These are phyloP conservation scores for Sesamia inferens DNA, from an alignment of 2,888 invertebrate genomes.

Conservation along the genomic window DNA sequence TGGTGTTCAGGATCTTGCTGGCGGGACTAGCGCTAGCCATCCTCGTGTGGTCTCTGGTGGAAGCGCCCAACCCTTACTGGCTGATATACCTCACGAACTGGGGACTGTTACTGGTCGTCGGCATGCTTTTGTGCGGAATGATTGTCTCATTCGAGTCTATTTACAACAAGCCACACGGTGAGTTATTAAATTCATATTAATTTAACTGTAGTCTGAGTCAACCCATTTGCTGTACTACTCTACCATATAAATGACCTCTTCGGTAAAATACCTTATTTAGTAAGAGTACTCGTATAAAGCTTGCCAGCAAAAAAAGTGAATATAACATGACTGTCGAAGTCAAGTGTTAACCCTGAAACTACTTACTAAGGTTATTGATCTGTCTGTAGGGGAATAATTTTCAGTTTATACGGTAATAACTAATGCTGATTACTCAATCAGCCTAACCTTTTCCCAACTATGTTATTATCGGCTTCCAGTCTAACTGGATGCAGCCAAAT, in stretches of 20 bases:
- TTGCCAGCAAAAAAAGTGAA: neutral
- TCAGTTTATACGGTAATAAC: no score
- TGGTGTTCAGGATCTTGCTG: constrained; percentile 76
- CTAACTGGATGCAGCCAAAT: no score
- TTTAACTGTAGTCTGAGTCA: neutral
- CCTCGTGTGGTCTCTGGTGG: constrained; percentile 78
- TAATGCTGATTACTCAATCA: no score
- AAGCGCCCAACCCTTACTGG: constrained; percentile 73
- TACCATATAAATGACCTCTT: neutral
- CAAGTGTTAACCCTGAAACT: neutral
- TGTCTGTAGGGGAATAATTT: no score
- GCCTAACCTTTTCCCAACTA: no score
- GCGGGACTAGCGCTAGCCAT: constrained; percentile 72
- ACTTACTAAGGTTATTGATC: neutral
- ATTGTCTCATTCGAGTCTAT: constrained; percentile 74
- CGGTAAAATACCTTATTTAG: neutral
- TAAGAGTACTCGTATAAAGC: neutral
- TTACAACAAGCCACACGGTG: constrained; percentile 73
- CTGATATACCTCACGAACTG: constrained; percentile 85
- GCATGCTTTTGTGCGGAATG: constrained; percentile 74
- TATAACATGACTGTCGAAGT: neutral
- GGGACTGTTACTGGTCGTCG: constrained; percentile 78
- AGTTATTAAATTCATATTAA: constrained; percentile 52
- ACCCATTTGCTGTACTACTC: neutral
- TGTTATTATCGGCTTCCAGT: no score